Conservation (phyloP, 2,888 invertebrate species). For the Sympetrum striolatum region DNA sequence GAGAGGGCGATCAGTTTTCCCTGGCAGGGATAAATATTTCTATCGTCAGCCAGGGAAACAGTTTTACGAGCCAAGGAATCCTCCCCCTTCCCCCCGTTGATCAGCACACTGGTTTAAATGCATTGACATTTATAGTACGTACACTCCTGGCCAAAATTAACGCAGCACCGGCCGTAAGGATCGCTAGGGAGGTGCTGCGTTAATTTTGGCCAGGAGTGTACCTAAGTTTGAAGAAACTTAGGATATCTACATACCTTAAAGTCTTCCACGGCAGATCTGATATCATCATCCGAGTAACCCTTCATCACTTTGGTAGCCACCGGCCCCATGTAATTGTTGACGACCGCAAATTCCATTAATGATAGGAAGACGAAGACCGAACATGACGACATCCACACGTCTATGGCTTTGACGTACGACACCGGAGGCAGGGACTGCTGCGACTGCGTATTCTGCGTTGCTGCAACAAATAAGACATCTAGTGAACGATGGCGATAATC, state of each 20-base stretch:
- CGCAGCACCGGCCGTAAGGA: too few relatives aligned
- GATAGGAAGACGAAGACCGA: constrained; percentile 91
- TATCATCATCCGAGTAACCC: constrained; percentile 86
- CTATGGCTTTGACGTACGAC: constrained; percentile 91
- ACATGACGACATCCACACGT: constrained; percentile 92
- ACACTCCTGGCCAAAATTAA: too few relatives aligned
- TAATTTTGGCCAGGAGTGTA: too few relatives aligned
- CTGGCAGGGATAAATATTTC: too few relatives aligned
- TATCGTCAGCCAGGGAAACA: too few relatives aligned
- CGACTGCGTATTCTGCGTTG: constrained; percentile 91
- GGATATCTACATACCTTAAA: constrained; percentile 67
- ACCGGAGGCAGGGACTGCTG: constrained; percentile 89
- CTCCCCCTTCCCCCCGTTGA: too few relatives aligned
- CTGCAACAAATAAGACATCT: constrained; percentile 59
- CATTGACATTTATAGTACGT: too few relatives aligned
- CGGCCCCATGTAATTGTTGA: constrained; percentile 88
- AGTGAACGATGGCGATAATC: constrained; percentile 38
- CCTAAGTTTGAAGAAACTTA: not conserved
- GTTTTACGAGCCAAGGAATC: too few relatives aligned
- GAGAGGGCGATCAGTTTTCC: too few relatives aligned
- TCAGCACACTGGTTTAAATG: too few relatives aligned
- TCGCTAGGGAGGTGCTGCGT: too few relatives aligned
- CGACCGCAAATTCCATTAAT: constrained; percentile 88
- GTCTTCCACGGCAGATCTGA: constrained; percentile 75
- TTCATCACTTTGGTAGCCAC: constrained; percentile 89